Evolutionary conservation across 1,140 invertebrate genomes (phyloP), one percentile per base, ranked within the genome.

Genomic region (Cepaea nemoralis): DNA sequence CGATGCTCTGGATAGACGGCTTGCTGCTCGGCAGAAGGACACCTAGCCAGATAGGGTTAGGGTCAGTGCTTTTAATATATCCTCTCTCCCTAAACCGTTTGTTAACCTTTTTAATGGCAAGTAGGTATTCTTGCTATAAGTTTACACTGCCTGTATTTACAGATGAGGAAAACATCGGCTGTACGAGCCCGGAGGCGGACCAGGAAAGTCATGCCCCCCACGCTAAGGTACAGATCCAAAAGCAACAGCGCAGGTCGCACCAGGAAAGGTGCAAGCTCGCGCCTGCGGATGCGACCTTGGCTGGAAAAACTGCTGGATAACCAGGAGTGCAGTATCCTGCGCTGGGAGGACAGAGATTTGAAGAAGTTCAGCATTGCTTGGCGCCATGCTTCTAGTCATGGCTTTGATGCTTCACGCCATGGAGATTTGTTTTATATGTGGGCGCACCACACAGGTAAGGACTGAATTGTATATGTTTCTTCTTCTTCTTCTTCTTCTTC

Each of bases 381-480:
- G 71, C 39, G 71, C 2, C 71, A 74, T 45, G 71, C 71, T n/a
- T 74, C 71, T 10, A 74, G 71, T 33, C 71, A 74, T 27, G 71
- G 71, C 14, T 74, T 74, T 35, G 42, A 45, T 12, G 19, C 16
- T 24, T 45, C 39, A 1, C 37, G 50, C 10, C 71, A 74, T 27
- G 42, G 71, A 16, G 71, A 74, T 22, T 24, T 74, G 39, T 74
- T 74, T 33, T 48, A 45, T 45, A 1, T 19, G 14, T 74, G 71
- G 71, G 71, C 71, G 2, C 19, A 48, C 6, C 71, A 74, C 33
- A 74, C 71, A 16, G 71, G 71, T 74, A 27, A 33, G 69, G 22
- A 55, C n/a, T n/a, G n/a, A n/a, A n/a, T n/a, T n/a, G n/a, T n/a
- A n/a, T n/a, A n/a, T n/a, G n/a, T n/a, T n/a, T n/a, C n/a, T 48